Conservation (phyloP, 2,113 vertebrate species). For the Lates calcarifer region DNA sequence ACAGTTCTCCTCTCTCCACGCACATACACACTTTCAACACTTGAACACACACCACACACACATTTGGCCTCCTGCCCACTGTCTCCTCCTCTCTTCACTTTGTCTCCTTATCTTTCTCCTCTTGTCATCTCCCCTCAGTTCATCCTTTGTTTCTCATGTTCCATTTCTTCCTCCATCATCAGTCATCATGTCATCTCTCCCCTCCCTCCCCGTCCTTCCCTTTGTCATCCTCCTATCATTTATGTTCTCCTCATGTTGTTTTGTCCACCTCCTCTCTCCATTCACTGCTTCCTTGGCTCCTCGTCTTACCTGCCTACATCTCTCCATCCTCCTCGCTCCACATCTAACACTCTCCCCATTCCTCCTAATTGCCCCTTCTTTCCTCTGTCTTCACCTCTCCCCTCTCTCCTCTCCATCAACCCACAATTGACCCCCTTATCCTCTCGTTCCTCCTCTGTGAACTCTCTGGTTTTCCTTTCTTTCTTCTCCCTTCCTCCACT, state of each 20-base stretch:
- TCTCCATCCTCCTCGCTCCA: background rate
- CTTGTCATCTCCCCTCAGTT: conserved; percentile 15
- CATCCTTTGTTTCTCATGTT: conserved; percentile 26
- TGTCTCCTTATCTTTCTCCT: conserved; percentile 17
- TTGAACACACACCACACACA: background rate
- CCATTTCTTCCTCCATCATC: conserved; percentile 25
- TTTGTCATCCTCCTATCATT: conserved; percentile 24
- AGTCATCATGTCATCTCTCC: conserved; percentile 9
- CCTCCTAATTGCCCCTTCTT: background rate
- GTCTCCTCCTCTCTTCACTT: background rate
- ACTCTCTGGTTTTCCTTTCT: background rate
- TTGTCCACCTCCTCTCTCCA: background rate
- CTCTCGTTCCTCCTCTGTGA: background rate
- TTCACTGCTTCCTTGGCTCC: background rate
- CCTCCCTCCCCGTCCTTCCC: background rate
- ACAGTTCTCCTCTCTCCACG: conserved; percentile 13
- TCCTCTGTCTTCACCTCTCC: background rate
- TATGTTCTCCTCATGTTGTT: background rate
- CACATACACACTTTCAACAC: background rate
- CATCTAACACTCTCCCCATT: background rate
- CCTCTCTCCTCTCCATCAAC: background rate
- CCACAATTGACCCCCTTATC: conserved; percentile 19
- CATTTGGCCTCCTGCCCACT: conserved; percentile 4
- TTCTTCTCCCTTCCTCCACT: conserved; percentile 13
- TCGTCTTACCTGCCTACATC: background rate